A percentile compares a stretch with the other conserved stretches of the same genome.
Conservation (phyloP, 2,797 vertebrate species). For the Sebastolobus altivelis region DNA sequence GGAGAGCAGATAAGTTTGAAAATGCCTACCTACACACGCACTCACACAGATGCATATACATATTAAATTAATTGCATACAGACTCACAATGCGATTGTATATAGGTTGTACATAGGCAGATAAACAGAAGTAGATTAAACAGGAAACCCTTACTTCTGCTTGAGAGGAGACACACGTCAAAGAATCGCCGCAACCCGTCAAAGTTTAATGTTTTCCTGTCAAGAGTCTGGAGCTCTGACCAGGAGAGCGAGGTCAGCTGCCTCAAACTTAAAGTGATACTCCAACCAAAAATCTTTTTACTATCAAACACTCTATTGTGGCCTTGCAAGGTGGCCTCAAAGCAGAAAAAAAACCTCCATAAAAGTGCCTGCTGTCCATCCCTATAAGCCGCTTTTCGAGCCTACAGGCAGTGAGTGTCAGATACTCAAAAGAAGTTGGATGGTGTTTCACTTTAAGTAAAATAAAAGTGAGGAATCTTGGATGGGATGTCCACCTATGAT, state of each 20-base stretch:
- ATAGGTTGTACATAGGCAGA: slow-evolving; percentile 79
- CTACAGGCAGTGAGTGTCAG: not conserved
- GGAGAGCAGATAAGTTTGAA: slow-evolving; percentile 23
- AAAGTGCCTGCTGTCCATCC: not conserved
- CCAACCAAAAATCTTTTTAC: not conserved
- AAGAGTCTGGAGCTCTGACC: not conserved
- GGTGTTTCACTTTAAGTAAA: not conserved
- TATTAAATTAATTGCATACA: slow-evolving; percentile 38
- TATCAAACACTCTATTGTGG: not conserved
- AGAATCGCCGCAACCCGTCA: not conserved
- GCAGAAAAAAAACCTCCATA: not conserved
- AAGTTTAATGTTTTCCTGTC: slow-evolving; percentile 1
- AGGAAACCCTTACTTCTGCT: slow-evolving; percentile 44
- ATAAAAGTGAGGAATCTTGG: slow-evolving; percentile 16
- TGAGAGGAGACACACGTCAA: slow-evolving; percentile 36
- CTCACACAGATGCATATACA: slow-evolving; percentile 20
- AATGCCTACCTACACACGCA: slow-evolving; percentile 22
- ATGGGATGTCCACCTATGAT: slow-evolving; percentile 30
- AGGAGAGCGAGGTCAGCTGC: slow-evolving; percentile 14
- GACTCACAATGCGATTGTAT: slow-evolving; percentile 63
- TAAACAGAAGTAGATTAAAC: slow-evolving; percentile 46
- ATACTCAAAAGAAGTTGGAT: not conserved
- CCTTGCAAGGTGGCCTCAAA: not conserved
- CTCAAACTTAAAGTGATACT: not conserved
- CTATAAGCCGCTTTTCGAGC: not conserved